Conservation (phyloP, 2,113 vertebrate species). For the Pelecanus crispus region DNA sequence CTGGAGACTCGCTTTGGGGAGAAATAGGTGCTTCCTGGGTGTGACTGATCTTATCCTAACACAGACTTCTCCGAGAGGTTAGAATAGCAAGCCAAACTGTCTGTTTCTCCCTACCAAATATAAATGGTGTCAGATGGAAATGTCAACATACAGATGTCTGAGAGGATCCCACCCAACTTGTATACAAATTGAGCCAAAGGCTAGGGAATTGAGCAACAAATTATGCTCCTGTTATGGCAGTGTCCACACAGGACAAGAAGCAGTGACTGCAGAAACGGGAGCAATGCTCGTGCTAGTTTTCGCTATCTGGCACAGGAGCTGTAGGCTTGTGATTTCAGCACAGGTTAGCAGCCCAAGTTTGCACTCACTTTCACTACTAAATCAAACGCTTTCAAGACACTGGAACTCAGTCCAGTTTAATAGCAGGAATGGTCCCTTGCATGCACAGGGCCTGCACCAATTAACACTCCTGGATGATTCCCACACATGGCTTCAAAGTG, state of each 20-base stretch:
- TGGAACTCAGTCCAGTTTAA: not conserved
- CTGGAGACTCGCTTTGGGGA: not conserved
- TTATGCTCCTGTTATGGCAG: not conserved
- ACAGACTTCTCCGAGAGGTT: not conserved
- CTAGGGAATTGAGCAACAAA: not conserved
- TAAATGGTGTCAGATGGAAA: not conserved
- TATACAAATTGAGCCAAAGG: not conserved
- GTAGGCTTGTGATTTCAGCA: not conserved
- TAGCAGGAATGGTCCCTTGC: not conserved
- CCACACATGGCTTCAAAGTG: not conserved
- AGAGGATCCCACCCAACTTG: not conserved
- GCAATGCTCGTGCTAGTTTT: accelerated
- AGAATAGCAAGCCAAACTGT: not conserved
- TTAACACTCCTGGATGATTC: not conserved
- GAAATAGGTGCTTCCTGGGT: not conserved
- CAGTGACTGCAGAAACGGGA: not conserved
- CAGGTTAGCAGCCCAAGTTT: not conserved
- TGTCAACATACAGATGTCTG: not conserved
- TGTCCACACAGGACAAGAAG: not conserved
- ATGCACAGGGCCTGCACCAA: not conserved
- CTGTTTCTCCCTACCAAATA: not conserved
- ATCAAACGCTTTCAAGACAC: not conserved
- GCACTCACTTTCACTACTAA: not conserved
- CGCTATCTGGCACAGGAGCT: not conserved
- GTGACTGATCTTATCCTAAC: not conserved